Base-by-base conservation (phyloP, 2,113 vertebrate genomes). In the Rhagologus leucostigma region DNA sequence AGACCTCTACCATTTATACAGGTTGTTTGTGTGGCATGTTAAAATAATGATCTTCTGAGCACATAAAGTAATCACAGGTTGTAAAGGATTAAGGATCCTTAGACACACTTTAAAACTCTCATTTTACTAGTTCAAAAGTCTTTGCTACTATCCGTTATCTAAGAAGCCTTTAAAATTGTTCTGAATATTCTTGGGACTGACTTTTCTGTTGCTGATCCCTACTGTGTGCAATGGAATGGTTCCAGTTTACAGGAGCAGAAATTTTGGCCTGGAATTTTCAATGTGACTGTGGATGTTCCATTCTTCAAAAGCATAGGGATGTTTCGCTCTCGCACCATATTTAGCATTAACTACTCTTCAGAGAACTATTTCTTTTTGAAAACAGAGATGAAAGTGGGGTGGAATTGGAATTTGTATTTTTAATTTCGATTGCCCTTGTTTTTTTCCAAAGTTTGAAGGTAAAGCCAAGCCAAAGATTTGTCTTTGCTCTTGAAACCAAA, bases 401-500 rank as follows among this genome's bases (percentile, higher is more conserved):
- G 5, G 29, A 62, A 77, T 42, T 56, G 47, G 11, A 22, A 18
- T 71, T 91, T 95, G 92, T 70, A 42, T 88, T 96, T 96, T 96
- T 42, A 57, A 81, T 93, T 94, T 64, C n/a, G 6, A 20, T 64
- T 87, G 5, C 12, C 44, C 23, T 79, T 91, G 32, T 14, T 86
- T 94, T 95, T 80, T 32, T 79, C 23, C 13, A 35, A 75, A 50
- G 67, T 83, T 78, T 76, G 57, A 67, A 47, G 37, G 41, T 62
- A 80, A 60, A 96, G 89, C 84, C 73, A 69, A 83, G 52, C 32
- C 56, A 55, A 90, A 85, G 71, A 77, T 90, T 87, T 81, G 67
- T 49, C 87, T 91, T 93, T 88, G 5, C 68, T 59, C 22, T 55
- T 81, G 70, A 90, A 95, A 89, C 50, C 87, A 84, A 94, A 93